Evolutionary conservation across 2,113 vertebrate genomes (phyloP).

Genomic region (Burhinus oedicnemus): DNA sequence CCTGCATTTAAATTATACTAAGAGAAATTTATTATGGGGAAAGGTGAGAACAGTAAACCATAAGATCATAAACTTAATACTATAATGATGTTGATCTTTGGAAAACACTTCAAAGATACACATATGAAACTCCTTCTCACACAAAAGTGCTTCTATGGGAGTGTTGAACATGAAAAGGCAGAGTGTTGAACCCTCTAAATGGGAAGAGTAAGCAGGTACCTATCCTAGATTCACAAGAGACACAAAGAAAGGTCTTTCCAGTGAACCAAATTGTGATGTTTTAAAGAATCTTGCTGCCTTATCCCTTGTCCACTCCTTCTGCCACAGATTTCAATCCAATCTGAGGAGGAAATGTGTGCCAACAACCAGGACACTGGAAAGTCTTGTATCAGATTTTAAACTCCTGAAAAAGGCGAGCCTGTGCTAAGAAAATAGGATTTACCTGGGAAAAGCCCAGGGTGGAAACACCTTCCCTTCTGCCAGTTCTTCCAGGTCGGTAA

Average conservation of each 20-base stretch:
- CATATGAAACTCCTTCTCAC: background rate
- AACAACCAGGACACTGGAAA: background rate
- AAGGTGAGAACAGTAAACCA: background rate
- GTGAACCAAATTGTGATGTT: background rate
- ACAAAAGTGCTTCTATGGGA: background rate
- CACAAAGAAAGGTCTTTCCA: background rate
- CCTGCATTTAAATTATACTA: background rate
- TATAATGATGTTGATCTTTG: constrained; percentile 22
- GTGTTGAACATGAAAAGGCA: background rate
- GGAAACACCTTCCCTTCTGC: background rate
- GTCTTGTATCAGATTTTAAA: background rate
- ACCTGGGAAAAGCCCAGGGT: background rate
- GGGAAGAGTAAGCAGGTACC: background rate
- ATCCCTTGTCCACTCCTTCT: background rate
- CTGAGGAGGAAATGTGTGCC: background rate
- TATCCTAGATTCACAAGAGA: background rate
- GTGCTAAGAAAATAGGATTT: background rate
- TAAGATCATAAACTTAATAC: background rate
- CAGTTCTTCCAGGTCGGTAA: background rate
- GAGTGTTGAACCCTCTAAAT: background rate
- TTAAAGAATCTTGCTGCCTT: background rate
- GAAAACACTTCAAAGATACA: constrained; percentile 32
- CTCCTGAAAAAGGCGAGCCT: background rate
- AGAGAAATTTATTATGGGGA: background rate
- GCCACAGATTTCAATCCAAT: background rate